phyloP scores from a whole-genome alignment of 2,797 vertebrate species.

The Catostomus latipinnis region DNA sequence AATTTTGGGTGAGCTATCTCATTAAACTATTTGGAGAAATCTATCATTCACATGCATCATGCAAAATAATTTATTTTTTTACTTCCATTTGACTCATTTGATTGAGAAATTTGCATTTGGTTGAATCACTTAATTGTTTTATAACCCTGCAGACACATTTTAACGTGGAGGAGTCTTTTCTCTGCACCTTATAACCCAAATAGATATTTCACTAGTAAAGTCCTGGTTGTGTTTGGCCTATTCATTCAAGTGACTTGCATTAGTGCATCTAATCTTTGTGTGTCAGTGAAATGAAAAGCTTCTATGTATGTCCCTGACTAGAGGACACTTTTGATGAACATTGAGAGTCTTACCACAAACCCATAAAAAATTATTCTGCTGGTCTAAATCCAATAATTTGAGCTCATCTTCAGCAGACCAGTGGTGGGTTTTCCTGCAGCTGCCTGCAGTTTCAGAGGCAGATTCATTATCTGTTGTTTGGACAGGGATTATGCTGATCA shows the following conservation, averaged over 20 bases:
- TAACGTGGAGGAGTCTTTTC: neutral
- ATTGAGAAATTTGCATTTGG: neutral
- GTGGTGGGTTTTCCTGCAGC: constrained; percentile 65
- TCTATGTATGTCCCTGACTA: constrained; percentile 44
- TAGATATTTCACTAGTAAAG: neutral
- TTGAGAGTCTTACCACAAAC: constrained; percentile 73
- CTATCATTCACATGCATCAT: neutral
- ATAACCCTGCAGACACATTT: neutral
- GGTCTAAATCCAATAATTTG: constrained; percentile 83
- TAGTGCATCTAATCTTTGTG: constrained; percentile 18
- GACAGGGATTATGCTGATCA: constrained; percentile 81
- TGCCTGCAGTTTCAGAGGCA: constrained; percentile 67
- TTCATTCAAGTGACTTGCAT: constrained; percentile 13
- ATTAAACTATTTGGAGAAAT: neutral
- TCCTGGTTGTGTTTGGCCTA: constrained; percentile 2
- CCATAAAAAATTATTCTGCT: constrained; percentile 75
- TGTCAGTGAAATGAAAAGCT: constrained; percentile 37
- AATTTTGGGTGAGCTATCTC: too few relatives aligned
- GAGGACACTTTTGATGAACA: constrained; percentile 73
- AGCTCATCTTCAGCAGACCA: constrained; percentile 65
- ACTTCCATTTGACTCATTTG: constrained; percentile 4
- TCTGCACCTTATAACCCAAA: neutral
- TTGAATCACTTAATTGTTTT: constrained; percentile 3
- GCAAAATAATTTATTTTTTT: neutral
- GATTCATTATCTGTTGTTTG: constrained; percentile 84